Evolutionary conservation across 1,140 invertebrate species (phyloP), one percentile per base, ranked within the genome.

Genomic region (Hydropsyche tenuis): DNA sequence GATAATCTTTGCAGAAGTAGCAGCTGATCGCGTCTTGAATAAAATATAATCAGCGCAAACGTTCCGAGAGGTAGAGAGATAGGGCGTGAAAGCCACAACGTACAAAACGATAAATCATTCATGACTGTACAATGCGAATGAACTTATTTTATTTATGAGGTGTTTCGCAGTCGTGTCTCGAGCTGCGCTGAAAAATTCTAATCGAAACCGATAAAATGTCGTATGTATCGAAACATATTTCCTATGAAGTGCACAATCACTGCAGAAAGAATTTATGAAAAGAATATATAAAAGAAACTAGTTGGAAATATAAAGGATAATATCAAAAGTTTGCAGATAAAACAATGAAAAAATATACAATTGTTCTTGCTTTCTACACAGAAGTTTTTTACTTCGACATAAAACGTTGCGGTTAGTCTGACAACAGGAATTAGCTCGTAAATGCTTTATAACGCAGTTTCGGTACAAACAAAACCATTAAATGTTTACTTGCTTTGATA

Each of bases 11-110:
- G 43, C 42, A 69, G 63, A 64, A 69, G 56, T 43, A 74, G 42
- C 73, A 70, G 56, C 73, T 70, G 73, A 74, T 69, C 73, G 46
- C 68, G 37, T 42, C 46, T 51, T 74, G 73, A 69, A 74, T 74
- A 74, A 74, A 74, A 74, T 74, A 74, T 68, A n/a, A 68, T 64
- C 56, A 53, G 56, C 56, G 56, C 22, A 60, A 60, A 60, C 22
- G 20, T 60, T 60, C 56, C 22, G 25, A 60, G 56, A 27, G 56
- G 56, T 60, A 25, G 56, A 20, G 51, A 22, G 20, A 23, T 18
- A 60, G 23, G 23, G 23, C 51, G 56, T 23, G 56, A 60, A 60
- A 60, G 56, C 56, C 56, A 27, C 56, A 60, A 18, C 56, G 22
- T 23, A 25, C 56, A 23, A 60, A 37, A 60, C 22, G 56, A 60